Evolutionary conservation across 2,797 vertebrate species (phyloP).

Genomic region (Eremophila alpestris): DNA sequence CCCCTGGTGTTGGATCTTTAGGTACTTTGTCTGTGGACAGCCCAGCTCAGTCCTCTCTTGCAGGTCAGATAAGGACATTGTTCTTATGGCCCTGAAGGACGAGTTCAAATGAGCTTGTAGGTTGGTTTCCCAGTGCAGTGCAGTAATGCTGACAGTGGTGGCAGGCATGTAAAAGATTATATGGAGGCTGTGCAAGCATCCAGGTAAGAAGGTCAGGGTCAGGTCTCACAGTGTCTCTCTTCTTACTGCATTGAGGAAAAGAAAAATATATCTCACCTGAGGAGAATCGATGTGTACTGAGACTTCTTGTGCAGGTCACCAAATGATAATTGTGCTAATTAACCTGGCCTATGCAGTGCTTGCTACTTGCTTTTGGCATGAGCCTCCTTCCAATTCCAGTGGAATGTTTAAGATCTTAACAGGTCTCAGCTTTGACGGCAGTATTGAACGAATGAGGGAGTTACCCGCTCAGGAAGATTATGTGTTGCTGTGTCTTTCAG

Average conservation of each 20-base stretch:
- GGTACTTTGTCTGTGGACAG: background rate
- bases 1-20: background rate
- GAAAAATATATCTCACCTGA: background rate
- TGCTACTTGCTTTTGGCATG: background rate
- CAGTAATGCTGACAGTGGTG: background rate
- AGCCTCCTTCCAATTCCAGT: background rate
- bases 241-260: background rate
- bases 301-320: background rate
- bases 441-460: background rate
- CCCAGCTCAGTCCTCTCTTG: background rate
- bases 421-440: background rate
- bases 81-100: rapidly evolving
- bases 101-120: background rate
- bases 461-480: background rate
- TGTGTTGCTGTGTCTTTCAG: background rate
- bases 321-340: background rate
- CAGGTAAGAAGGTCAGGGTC: background rate
- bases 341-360: background rate
- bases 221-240: background rate
- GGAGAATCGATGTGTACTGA: background rate
- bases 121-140: background rate
- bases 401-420: background rate
- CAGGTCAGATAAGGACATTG: background rate
- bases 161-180: background rate
- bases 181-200: background rate